phyloP scores from a whole-genome alignment of 1,140 invertebrate species.

The Bombyx mandarina region DNA sequence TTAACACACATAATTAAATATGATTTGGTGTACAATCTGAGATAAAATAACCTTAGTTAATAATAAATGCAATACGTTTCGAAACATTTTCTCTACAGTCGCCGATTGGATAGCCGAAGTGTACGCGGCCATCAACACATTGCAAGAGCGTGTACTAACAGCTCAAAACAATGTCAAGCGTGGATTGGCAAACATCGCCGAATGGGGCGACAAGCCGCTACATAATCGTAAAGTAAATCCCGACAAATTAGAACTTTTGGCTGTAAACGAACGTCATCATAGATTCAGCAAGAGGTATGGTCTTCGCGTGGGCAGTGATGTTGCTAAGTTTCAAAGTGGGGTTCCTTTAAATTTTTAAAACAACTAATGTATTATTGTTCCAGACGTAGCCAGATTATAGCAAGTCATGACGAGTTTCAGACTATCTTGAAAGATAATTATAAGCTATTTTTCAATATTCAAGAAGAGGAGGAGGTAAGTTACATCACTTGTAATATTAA shows the following conservation, averaged over 20 bases:
- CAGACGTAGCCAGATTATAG: constrained; percentile 41
- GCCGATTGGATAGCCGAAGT: constrained; percentile 64
- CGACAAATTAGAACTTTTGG: constrained; percentile 53
- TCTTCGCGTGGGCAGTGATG: neutral
- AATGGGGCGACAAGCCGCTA: constrained; percentile 79
- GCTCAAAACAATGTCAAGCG: constrained; percentile 77
- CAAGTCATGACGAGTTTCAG: constrained; percentile 44
- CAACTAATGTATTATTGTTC: constrained; percentile 11
- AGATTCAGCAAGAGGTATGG: constrained; percentile 35
- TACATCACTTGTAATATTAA: neutral
- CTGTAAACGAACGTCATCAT: constrained; percentile 47
- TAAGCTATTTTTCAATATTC: constrained; percentile 59
- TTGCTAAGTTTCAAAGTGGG: neutral
- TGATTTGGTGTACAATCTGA: too few species aligned
- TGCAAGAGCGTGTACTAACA: constrained; percentile 76
- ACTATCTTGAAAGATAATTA: constrained; percentile 46
- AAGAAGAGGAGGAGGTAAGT: constrained; percentile 50
- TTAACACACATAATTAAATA: too few species aligned
- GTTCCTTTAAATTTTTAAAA: neutral
- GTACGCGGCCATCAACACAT: constrained; percentile 58
- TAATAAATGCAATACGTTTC: too few species aligned
- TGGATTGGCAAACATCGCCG: constrained; percentile 73
- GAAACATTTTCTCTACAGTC: constrained; percentile 19
- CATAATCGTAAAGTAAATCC: constrained; percentile 71
- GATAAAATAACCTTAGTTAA: too few species aligned